Evolutionary conservation across 2,888 invertebrate species (phyloP).

Genomic region (Ceramica pisi): DNA sequence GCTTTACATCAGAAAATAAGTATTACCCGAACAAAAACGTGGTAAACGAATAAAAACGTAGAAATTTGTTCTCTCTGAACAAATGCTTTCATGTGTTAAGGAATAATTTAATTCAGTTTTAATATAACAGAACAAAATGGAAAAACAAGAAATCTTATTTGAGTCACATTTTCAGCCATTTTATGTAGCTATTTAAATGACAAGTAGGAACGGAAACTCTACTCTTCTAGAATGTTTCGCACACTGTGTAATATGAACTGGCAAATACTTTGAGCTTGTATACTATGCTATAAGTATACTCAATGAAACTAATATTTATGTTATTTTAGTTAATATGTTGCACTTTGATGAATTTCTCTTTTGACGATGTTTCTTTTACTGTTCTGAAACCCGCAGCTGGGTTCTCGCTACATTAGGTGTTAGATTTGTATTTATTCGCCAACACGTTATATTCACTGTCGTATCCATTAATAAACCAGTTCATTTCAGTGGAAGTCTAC

Average conservation of each 20-base stretch:
- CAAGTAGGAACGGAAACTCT: slow-evolving; percentile 5
- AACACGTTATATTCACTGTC: background rate
- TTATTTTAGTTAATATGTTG: background rate
- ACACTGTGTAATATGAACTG: slow-evolving; percentile 8
- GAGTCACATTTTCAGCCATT: slow-evolving; percentile 19
- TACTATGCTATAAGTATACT: too few species aligned
- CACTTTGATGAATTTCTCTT: background rate
- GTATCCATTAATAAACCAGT: background rate
- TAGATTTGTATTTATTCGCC: background rate
- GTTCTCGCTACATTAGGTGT: background rate
- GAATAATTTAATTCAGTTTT: slow-evolving; percentile 34
- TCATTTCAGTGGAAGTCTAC: background rate
- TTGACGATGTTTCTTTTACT: background rate
- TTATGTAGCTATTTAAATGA: slow-evolving; percentile 34
- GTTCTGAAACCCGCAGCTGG: background rate
- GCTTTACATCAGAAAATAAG: slow-evolving; percentile 66
- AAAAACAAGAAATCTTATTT: slow-evolving; percentile 28
- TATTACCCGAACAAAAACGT: slow-evolving; percentile 54
- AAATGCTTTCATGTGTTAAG: slow-evolving; percentile 37
- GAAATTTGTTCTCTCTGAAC: slow-evolving; percentile 23
- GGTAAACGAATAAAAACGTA: slow-evolving; percentile 46
- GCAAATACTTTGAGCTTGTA: slow-evolving; percentile 20
- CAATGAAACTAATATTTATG: background rate
- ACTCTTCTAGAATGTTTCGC: slow-evolving; percentile 16
- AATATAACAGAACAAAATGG: slow-evolving; percentile 32